Evolutionary conservation across 2,797 vertebrate species (phyloP).

Genomic region (Hippoglossus hippoglossus): DNA sequence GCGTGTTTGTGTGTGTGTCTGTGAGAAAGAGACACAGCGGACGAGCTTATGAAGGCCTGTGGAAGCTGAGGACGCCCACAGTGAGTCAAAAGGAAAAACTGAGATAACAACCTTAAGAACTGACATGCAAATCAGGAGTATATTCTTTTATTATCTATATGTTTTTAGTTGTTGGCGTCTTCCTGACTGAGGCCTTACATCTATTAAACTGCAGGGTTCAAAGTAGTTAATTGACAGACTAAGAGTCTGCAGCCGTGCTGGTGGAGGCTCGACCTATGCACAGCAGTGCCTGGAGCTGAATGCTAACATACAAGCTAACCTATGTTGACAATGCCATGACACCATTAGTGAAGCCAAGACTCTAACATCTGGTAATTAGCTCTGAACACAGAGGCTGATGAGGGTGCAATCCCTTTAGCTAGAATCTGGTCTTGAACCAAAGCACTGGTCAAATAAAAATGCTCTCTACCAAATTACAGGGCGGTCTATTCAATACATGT

Average conservation of each 20-base stretch:
- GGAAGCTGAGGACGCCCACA: constrained; percentile 27
- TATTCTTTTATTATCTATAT: no score
- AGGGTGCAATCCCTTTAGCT: neutral
- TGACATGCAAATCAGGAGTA: neutral
- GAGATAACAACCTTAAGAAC: constrained; percentile 19
- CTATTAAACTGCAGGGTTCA: neutral
- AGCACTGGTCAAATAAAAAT: neutral
- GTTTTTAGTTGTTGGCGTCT: no score
- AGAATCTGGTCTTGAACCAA: neutral
- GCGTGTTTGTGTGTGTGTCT: constrained; percentile 14
- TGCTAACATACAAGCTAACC: constrained; percentile 13
- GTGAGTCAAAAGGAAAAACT: constrained; percentile 12
- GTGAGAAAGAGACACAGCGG: constrained; percentile 19
- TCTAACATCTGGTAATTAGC: constrained; percentile 23
- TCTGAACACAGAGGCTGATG: constrained; percentile 6
- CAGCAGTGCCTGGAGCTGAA: neutral
- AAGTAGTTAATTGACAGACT: neutral
- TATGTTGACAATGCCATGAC: neutral
- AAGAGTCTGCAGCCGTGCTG: neutral
- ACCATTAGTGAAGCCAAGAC: neutral
- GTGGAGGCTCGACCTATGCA: neutral
- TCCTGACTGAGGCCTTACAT: neutral
- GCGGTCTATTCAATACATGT: neutral
- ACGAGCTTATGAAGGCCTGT: constrained; percentile 32
- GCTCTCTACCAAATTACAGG: neutral